A percentile compares a stretch with the other conserved stretches of the same genome.
These are phyloP conservation scores for Eudemis profundana DNA, from an alignment of 2,888 invertebrate species.

Conservation along the genomic window DNA sequence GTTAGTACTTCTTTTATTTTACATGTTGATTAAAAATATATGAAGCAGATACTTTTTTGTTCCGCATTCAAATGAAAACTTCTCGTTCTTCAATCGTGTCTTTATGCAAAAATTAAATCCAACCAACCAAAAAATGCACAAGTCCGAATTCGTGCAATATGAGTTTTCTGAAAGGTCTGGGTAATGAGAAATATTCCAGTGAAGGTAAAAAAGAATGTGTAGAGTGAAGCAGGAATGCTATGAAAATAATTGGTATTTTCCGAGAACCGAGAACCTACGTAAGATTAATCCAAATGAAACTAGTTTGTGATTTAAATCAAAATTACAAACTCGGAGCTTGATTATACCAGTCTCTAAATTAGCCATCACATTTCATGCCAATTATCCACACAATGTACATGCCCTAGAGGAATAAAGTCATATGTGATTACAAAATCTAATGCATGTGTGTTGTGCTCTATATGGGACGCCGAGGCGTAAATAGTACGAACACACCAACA, in stretches of 20 bases:
- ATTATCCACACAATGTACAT: not conserved
- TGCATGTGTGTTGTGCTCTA: not conserved
- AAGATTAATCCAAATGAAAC: too few species aligned
- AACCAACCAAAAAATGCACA: too few species aligned
- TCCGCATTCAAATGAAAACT: slow-evolving; percentile 19
- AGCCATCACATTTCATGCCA: not conserved
- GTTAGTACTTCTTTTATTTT: too few species aligned
- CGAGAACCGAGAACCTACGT: too few species aligned
- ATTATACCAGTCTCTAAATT: not conserved
- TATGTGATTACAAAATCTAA: not conserved
- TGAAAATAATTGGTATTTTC: too few species aligned
- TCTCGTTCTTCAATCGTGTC: not conserved
- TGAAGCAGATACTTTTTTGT: slow-evolving; percentile 7
- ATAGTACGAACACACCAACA: slow-evolving; percentile 6
- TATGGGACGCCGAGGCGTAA: not conserved
- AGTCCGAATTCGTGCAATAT: slow-evolving; percentile 6
- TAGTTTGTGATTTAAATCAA: not conserved
- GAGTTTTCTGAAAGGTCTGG: slow-evolving; percentile 20
- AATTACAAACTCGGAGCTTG: not conserved
- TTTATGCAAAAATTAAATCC: slow-evolving; percentile 13
- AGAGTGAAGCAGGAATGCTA: not conserved
- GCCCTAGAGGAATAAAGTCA: not conserved
- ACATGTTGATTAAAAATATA: slow-evolving; percentile 26
- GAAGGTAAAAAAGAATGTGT: not conserved
- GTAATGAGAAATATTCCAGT: slow-evolving; percentile 7